Evolutionary conservation across 1,140 invertebrate species (phyloP).

Genomic region (Colletes gigas): DNA sequence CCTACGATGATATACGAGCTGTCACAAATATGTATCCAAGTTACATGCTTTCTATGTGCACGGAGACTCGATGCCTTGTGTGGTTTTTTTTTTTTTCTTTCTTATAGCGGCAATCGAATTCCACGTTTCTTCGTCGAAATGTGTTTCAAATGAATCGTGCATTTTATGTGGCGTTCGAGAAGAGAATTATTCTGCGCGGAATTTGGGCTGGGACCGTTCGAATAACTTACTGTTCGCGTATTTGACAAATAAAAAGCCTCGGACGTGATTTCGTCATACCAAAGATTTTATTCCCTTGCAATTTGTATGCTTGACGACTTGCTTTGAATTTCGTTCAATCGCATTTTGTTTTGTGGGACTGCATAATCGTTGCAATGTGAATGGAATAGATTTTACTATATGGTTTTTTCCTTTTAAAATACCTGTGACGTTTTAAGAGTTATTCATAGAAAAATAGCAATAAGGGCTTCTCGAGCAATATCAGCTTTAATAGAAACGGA

Average conservation of each 20-base stretch:
- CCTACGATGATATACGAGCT: constrained; percentile 42
- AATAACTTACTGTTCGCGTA: no score
- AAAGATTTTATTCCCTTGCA: no score
- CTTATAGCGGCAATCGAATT: constrained; percentile 34
- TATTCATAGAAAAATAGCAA: constrained; percentile 17
- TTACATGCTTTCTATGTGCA: constrained; percentile 27
- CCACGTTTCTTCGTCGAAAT: neutral
- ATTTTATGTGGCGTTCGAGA: neutral
- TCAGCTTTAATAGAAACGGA: constrained; percentile 33
- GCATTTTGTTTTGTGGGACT: no score
- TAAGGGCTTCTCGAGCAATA: constrained; percentile 14
- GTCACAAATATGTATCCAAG: constrained; percentile 48
- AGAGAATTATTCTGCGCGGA: no score
- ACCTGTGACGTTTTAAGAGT: neutral
- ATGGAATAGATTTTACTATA: neutral
- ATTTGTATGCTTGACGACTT: no score
- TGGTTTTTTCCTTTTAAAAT: neutral
- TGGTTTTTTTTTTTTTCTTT: constrained; percentile 10
- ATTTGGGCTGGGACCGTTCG: no score
- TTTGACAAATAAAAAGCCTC: no score
- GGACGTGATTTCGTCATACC: no score
- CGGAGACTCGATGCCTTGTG: neutral
- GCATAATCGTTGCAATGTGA: no score
- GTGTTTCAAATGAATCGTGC: neutral
- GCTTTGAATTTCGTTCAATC: no score